A percentile compares a stretch with the other conserved stretches of the same genome.
Conservation (phyloP, 2,888 invertebrate genomes). For the Dasysyrphus albostriatus region DNA sequence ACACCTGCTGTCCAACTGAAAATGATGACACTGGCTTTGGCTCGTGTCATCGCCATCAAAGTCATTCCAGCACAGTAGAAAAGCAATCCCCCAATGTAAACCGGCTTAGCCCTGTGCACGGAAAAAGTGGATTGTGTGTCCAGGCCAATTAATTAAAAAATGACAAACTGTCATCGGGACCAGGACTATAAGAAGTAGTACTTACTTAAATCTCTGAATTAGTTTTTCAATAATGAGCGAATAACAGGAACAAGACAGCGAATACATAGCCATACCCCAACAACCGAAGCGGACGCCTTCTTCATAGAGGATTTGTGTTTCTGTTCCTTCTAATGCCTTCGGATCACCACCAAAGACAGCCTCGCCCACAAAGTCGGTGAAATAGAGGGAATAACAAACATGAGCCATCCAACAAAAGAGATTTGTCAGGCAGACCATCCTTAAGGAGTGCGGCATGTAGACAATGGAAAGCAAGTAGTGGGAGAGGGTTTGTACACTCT, state of each 20-base stretch:
- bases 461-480: slow-evolving; percentile 95
- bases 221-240: slow-evolving; percentile 94
- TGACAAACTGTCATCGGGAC: slow-evolving; percentile 51
- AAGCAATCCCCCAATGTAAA: slow-evolving; percentile 95
- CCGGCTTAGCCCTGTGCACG: slow-evolving; percentile 89
- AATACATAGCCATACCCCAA: slow-evolving; percentile 98
- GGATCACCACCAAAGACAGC: slow-evolving; percentile 83
- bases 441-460: slow-evolving; percentile 94
- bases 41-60: slow-evolving; percentile 91
- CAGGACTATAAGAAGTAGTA: background rate
- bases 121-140: background rate
- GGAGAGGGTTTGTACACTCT: slow-evolving; percentile 85
- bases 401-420: slow-evolving; percentile 99
- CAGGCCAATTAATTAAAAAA: slow-evolving; percentile 38
- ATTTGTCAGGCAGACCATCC: slow-evolving; percentile 95
- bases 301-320: slow-evolving; percentile 89
- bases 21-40: slow-evolving; percentile 91
- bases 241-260: slow-evolving; percentile 96
- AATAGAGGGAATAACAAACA: slow-evolving; percentile 97
- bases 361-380: slow-evolving; percentile 93
- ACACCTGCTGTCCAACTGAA: slow-evolving; percentile 98
- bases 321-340: slow-evolving; percentile 89
- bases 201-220: slow-evolving; percentile 89
- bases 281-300: slow-evolving; percentile 97
- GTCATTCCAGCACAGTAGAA: slow-evolving; percentile 96